Evolutionary conservation across 2,888 invertebrate species (phyloP), one percentile per base, ranked within the genome.

Genomic region (Drosophila maculinotata): DNA sequence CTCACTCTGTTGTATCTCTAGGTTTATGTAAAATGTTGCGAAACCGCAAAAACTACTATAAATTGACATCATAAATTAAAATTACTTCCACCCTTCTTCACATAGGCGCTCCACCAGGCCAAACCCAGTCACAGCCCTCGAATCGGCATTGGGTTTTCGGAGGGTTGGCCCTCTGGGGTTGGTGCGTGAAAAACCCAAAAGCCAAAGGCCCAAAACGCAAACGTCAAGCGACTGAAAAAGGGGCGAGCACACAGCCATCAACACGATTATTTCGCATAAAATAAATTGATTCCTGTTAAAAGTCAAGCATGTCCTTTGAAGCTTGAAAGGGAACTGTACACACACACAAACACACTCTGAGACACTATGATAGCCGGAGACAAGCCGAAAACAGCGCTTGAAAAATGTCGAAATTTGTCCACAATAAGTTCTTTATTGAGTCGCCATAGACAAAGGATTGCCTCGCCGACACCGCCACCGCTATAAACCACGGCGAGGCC

Each of bases 51-150:
- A 84, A 79, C 82, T 71, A 81, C 69, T 81, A 75, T 81, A 87
- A 89, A 89, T 86, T 88, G 90, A 86, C 76, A 87, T 84, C 89
- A 91, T 91, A 91, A 91, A 91, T 91, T 89, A 89, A 88, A 89
- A 90, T 90, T 90, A 90, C 88, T 90, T 90, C 90, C 90, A 91
- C 87, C 91, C 90, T 89, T 90, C 90, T 91, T 86, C 89, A 89
- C 89, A 89, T 88, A 72, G 82, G 88, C 86, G 67, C 76, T 69
- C 69, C 74, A 70, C 58, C 70, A 64, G 58, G 51, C 57, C 69
- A 73, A 81, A 69, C 73, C 79, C 82, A 69, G 69, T 76, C 73
- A 78, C 69, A 73, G 79, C 85, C 79, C 70, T 79, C 60, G 68
- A 57, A 45, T 49, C 65, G 47, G 63, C 69, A 59, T 49, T 56